Percentiles rank a stretch among this genome's conserved stretches.
phyloP scores from a whole-genome alignment of 2,888 invertebrate genomes.

The Pardosa pseudoannulata region DNA sequence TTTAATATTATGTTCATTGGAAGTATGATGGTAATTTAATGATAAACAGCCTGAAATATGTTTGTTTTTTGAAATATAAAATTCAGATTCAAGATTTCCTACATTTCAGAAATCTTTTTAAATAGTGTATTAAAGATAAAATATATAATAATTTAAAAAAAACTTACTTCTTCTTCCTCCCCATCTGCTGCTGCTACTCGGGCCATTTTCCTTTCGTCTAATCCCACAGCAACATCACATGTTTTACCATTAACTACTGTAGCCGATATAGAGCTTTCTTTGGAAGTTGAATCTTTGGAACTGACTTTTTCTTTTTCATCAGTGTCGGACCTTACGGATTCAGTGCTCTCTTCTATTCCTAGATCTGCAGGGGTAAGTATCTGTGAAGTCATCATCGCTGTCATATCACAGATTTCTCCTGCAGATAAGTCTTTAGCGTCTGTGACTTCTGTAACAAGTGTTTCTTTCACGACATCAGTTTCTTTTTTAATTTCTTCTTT shows the following conservation, averaged over 20 bases:
- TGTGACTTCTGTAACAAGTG: background rate
- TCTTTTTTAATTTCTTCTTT: background rate
- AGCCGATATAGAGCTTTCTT: slow-evolving; percentile 41
- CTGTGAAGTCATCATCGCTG: slow-evolving; percentile 59
- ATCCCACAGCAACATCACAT: slow-evolving; percentile 61
- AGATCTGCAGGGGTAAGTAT: slow-evolving; percentile 45
- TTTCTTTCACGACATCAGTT: background rate
- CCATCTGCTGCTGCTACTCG: slow-evolving; percentile 59
- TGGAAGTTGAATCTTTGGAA: background rate
- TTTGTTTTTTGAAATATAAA: no score
- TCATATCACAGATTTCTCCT: slow-evolving; percentile 38
- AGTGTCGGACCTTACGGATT: background rate
- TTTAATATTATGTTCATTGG: no score
- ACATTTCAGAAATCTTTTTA: no score
- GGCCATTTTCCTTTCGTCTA: slow-evolving; percentile 44
- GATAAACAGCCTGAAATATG: no score
- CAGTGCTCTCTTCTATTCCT: background rate
- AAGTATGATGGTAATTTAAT: no score
- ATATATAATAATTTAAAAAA: no score
- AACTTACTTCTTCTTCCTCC: slow-evolving; percentile 66
- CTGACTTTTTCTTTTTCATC: background rate
- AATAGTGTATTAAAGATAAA: no score
- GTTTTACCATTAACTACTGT: slow-evolving; percentile 29
- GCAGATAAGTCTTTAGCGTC: background rate
- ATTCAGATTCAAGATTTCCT: no score